Conservation (phyloP, 2,113 vertebrate genomes). For the Dasyurus viverrinus region DNA sequence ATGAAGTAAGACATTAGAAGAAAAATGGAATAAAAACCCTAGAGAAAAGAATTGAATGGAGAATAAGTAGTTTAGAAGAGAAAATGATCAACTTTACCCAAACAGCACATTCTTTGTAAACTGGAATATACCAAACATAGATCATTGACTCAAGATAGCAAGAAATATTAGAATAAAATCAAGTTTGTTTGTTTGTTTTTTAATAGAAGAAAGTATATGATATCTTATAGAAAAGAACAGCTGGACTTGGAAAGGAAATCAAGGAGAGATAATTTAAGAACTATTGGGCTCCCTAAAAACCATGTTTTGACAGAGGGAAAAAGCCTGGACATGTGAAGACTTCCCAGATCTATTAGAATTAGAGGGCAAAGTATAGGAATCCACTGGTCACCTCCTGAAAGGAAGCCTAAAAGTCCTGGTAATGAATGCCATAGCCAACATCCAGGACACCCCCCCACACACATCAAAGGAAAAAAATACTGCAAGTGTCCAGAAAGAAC, state of each 20-base stretch:
- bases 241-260: neutral
- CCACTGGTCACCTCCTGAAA: neutral
- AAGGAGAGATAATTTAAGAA: neutral
- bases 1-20: neutral
- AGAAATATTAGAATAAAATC: neutral
- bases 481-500: neutral
- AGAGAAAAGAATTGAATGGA: neutral
- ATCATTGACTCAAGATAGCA: neutral
- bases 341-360: neutral
- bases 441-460: neutral
- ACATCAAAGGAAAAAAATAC: neutral
- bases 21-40: neutral
- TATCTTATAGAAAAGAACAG: neutral
- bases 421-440: neutral
- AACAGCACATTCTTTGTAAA: neutral
- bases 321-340: neutral
- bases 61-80: neutral
- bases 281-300: neutral
- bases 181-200: neutral
- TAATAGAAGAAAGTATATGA: neutral
- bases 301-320: neutral
- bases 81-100: neutral
- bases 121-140: neutral
- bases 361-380: neutral
- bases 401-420: neutral